Evolutionary conservation across 2,113 vertebrate genomes (phyloP).

Genomic region (Haemorhous mexicanus): DNA sequence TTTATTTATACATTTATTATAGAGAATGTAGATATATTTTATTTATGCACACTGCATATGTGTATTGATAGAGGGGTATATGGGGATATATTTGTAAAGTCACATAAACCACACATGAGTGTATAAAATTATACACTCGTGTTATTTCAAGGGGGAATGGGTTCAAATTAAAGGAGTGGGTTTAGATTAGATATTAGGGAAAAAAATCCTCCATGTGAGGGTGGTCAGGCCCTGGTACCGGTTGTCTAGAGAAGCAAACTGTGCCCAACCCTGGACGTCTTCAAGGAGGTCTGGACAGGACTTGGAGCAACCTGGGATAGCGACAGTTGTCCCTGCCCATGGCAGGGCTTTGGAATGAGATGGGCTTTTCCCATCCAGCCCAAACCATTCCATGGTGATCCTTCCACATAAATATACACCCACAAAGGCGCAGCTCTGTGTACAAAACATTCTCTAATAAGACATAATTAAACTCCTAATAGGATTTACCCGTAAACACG

Average conservation of each 20-base stretch:
- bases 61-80: not conserved
- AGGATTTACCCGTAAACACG: not conserved
- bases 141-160: not conserved
- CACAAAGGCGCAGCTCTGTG: not conserved
- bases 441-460: not conserved
- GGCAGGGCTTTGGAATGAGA: too few species aligned
- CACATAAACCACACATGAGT: not conserved
- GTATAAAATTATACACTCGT: not conserved
- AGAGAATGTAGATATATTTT: not conserved
- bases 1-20: too few species aligned
- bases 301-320: not conserved
- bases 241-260: not conserved
- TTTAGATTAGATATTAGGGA: not conserved
- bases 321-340: not conserved
- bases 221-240: not conserved
- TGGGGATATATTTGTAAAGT: not conserved
- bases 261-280: not conserved
- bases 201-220: not conserved
- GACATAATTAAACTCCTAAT: not conserved
- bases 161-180: not conserved
- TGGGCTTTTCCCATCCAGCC: not conserved
- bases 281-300: rapidly evolving
- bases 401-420: not conserved
- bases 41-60: not conserved
- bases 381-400: not conserved